Percentiles rank a stretch among this genome's conserved stretches.
Evolutionary conservation across 2,797 vertebrate genomes (phyloP).

Genomic region (Lemur catta): DNA sequence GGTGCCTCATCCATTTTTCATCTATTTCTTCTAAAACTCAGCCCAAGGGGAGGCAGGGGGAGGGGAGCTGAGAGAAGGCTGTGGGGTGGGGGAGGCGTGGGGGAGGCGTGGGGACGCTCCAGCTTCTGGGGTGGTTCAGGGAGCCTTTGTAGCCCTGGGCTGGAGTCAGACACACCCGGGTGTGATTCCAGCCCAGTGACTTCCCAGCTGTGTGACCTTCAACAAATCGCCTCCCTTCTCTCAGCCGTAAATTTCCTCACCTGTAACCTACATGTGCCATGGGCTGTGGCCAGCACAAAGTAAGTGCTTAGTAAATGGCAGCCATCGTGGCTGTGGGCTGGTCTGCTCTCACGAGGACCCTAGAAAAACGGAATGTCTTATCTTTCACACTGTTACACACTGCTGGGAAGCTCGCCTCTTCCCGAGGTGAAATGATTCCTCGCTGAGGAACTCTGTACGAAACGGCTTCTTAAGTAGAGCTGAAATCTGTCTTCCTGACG

Average conservation of each 20-base stretch:
- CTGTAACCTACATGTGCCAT: not conserved
- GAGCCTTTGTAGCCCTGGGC: not conserved
- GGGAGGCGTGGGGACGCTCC: not conserved
- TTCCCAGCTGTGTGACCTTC: not conserved
- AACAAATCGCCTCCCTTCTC: not conserved
- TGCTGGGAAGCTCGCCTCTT: not conserved
- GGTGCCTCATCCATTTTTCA: constrained; percentile 73
- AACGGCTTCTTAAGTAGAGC: not conserved
- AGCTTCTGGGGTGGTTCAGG: not conserved
- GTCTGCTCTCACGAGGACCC: not conserved
- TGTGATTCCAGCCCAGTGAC: not conserved
- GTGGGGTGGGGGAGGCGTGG: fast-evolving
- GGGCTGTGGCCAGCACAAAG: not conserved
- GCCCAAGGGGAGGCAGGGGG: not conserved
- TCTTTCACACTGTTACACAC: not conserved
- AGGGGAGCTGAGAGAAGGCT: not conserved
- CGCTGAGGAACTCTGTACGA: not conserved
- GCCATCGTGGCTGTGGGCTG: not conserved
- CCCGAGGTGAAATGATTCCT: not conserved
- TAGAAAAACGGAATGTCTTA: not conserved
- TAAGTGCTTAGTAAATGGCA: not conserved
- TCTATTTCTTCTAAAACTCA: constrained; percentile 62
- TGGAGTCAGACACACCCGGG: not conserved
- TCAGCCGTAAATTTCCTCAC: not conserved
- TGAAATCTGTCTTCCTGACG: not conserved